These are phyloP conservation scores for Oscheius sp. DNA, from an alignment of 2,888 invertebrate species.

Conservation along the genomic window DNA sequence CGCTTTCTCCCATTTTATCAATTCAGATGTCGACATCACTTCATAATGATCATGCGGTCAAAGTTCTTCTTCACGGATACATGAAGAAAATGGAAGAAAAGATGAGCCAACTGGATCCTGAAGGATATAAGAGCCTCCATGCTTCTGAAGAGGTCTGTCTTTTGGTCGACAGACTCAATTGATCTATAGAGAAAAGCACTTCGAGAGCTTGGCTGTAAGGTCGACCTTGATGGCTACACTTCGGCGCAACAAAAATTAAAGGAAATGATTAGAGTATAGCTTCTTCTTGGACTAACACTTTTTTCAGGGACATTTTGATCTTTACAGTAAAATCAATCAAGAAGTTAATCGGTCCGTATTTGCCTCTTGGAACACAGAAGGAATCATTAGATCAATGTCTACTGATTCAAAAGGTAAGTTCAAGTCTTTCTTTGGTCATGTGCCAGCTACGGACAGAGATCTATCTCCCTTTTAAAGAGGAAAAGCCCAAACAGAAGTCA, in stretches of 20 bases:
- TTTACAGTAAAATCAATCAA: background rate
- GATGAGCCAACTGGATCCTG: background rate
- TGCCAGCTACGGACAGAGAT: no score
- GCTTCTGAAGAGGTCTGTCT: background rate
- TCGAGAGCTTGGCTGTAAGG: background rate
- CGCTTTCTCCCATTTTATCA: background rate
- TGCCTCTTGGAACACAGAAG: background rate
- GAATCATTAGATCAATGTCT: background rate
- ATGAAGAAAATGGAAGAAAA: conserved; percentile 4
- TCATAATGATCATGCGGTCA: background rate
- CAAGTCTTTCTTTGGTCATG: no score
- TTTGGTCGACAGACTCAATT: background rate
- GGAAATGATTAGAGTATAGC: background rate
- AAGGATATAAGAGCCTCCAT: background rate
- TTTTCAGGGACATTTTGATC: conserved; percentile 1
- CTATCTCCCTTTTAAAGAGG: no score
- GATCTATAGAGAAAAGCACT: no score
- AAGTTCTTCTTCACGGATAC: background rate
- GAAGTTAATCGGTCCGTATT: background rate
- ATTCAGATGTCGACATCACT: conserved; percentile 9
- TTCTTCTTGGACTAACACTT: background rate
- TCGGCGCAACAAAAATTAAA: background rate
- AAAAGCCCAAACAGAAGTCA: no score
- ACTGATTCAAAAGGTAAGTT: background rate
- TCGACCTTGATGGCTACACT: background rate